A percentile compares a stretch with the other conserved stretches of the same genome.
Evolutionary conservation across 2,797 vertebrate genomes (phyloP).

Genomic region (Chloroceryle amazona): DNA sequence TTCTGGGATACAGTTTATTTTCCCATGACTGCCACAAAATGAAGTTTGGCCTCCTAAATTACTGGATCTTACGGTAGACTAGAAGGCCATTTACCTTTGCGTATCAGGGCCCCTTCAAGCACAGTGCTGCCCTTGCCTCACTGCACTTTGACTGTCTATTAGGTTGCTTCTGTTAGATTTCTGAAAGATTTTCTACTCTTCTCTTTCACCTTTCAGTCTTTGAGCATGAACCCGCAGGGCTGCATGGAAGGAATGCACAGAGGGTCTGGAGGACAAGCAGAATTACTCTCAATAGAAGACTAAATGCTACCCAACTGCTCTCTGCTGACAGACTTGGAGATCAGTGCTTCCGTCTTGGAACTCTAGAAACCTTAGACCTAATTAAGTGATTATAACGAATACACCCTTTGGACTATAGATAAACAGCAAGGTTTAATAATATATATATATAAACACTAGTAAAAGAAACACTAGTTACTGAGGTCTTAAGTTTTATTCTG

Average conservation of each 20-base stretch:
- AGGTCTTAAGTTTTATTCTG: not conserved
- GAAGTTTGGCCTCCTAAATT: constrained; percentile 49
- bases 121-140: not conserved
- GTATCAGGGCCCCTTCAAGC: not conserved
- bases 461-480: not conserved
- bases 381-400: not conserved
- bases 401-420: not conserved
- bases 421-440: not conserved
- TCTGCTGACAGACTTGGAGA: not conserved
- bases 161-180: constrained; percentile 45
- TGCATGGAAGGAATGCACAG: not conserved
- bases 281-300: not conserved
- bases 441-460: not conserved
- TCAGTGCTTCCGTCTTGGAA: not conserved
- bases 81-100: constrained; percentile 7
- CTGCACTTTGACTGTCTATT: constrained; percentile 34
- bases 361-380: not conserved
- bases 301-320: not conserved
- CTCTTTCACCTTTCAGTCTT: constrained; percentile 56
- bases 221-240: constrained; percentile 40
- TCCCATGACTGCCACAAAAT: not conserved
- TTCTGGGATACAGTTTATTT: constrained; percentile 14
- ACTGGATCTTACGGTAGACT: not conserved
- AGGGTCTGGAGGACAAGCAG: not conserved
- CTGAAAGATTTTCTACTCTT: constrained; percentile 53